Percentiles rank a stretch among this genome's conserved stretches.
These are phyloP conservation scores for Brachionus rubens DNA, from an alignment of 1,140 invertebrate species.

Conservation along the genomic window DNA sequence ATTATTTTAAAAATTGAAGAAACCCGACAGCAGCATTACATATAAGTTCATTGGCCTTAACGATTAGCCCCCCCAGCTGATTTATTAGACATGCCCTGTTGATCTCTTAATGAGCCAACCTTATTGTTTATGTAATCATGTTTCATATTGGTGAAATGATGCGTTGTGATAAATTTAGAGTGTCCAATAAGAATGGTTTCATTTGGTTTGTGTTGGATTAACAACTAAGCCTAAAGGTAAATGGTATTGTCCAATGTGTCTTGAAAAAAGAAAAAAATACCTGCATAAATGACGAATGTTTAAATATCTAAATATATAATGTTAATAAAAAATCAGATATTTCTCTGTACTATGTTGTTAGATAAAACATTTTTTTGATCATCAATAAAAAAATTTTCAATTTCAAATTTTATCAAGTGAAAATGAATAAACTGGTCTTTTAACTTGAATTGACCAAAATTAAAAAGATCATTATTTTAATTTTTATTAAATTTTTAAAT, in stretches of 20 bases:
- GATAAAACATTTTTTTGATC: too few relatives aligned
- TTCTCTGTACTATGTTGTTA: too few relatives aligned
- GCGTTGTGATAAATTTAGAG: slow-evolving; percentile 90
- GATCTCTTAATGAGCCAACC: slow-evolving; percentile 99
- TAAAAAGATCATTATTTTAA: too few relatives aligned
- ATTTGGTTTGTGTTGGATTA: slow-evolving; percentile 93
- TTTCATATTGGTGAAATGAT: slow-evolving; percentile 99
- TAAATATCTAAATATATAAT: too few relatives aligned
- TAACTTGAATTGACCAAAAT: too few relatives aligned
- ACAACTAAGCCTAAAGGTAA: slow-evolving; percentile 96
- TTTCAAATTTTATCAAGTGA: too few relatives aligned
- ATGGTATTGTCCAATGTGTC: slow-evolving; percentile 82
- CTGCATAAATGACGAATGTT: too few relatives aligned
- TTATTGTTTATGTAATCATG: slow-evolving; percentile 96
- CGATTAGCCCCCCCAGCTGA: slow-evolving; percentile 60
- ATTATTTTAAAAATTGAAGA: not conserved
- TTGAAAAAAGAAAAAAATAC: slow-evolving; percentile 59
- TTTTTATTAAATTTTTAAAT: too few relatives aligned
- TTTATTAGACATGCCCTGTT: slow-evolving; percentile 94
- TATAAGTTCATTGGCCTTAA: slow-evolving; percentile 39
- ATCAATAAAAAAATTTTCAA: too few relatives aligned
- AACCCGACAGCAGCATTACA: not conserved
- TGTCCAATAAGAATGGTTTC: slow-evolving; percentile 99
- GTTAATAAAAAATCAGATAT: too few relatives aligned
- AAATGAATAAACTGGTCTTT: too few relatives aligned